Conservation (phyloP, 64 coral and sea anemone genomes). For the Stichodactyla helianthus region DNA sequence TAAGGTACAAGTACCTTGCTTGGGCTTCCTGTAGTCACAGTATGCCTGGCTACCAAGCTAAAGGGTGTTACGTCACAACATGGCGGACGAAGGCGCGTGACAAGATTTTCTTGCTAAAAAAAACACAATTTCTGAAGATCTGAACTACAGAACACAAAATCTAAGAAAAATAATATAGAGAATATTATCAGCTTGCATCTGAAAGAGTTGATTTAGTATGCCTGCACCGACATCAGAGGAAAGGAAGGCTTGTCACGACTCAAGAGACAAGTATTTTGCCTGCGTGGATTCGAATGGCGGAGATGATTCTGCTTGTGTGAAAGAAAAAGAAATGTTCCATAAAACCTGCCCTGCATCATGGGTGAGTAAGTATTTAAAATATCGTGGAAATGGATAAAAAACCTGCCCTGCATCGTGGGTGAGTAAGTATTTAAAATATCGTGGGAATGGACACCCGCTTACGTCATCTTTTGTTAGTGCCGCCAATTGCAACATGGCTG, state of each 20-base stretch:
- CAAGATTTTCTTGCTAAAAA: neutral
- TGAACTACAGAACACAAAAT: neutral
- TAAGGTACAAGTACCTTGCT: too few species aligned
- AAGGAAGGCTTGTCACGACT: constrained; percentile 70
- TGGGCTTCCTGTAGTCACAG: too few species aligned
- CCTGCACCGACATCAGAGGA: constrained; percentile 78
- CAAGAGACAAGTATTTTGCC: constrained; percentile 82
- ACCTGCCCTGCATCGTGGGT: constrained; percentile 84
- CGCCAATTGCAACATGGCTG: too few species aligned
- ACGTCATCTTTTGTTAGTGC: too few species aligned
- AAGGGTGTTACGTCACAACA: neutral
- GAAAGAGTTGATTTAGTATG: constrained; percentile 34
- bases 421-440: neutral
- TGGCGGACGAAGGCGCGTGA: neutral
- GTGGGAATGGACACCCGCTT: too few species aligned
- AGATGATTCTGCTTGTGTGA: constrained; percentile 50
- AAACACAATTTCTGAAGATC: neutral
- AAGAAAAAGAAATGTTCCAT: constrained; percentile 59
- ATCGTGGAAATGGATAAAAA: too few species aligned
- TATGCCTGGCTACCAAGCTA: constrained; percentile 17
- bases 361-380: constrained; percentile 64
- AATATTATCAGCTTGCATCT: neutral
- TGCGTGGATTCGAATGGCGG: constrained; percentile 51
- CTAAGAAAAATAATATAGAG: too few species aligned
- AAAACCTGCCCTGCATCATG: constrained; percentile 66